These are phyloP conservation scores for Percopsis transmontana DNA, from an alignment of 2,113 vertebrate genomes.

Conservation along the genomic window DNA sequence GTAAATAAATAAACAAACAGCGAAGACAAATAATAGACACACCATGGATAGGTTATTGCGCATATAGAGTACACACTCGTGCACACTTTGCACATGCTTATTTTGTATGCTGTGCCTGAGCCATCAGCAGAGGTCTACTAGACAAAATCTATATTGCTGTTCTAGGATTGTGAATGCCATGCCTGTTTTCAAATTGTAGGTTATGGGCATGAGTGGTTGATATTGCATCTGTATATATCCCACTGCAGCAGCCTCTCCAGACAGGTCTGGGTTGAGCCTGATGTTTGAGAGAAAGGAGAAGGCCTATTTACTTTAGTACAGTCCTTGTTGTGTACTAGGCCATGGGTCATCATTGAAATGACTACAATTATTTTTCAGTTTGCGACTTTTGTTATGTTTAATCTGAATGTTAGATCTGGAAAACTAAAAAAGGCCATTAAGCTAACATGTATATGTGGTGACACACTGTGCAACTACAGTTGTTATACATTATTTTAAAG, in stretches of 20 bases:
- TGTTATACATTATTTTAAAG: constrained; percentile 5
- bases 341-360: too few relatives aligned
- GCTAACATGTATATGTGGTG: constrained; percentile 5
- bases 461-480: constrained; percentile 41
- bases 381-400: too few relatives aligned
- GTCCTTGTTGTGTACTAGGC: too few relatives aligned
- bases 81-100: background rate
- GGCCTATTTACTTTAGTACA: too few relatives aligned
- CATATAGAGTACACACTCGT: background rate
- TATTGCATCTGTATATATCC: constrained; percentile 32
- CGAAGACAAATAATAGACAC: background rate
- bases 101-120: background rate
- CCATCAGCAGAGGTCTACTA: constrained; percentile 12
- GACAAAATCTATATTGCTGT: constrained; percentile 25
- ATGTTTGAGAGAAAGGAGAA: too few relatives aligned
- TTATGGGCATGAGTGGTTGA: constrained; percentile 39
- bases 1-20: background rate
- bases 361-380: too few relatives aligned
- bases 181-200: constrained; percentile 53
- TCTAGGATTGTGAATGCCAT: constrained; percentile 49
- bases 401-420: too few relatives aligned
- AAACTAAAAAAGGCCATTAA: background rate
- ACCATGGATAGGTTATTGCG: background rate
- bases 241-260: too few relatives aligned
- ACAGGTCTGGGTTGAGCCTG: too few relatives aligned